Conservation (phyloP, 2,113 vertebrate species). For the Prunella himalayana region DNA sequence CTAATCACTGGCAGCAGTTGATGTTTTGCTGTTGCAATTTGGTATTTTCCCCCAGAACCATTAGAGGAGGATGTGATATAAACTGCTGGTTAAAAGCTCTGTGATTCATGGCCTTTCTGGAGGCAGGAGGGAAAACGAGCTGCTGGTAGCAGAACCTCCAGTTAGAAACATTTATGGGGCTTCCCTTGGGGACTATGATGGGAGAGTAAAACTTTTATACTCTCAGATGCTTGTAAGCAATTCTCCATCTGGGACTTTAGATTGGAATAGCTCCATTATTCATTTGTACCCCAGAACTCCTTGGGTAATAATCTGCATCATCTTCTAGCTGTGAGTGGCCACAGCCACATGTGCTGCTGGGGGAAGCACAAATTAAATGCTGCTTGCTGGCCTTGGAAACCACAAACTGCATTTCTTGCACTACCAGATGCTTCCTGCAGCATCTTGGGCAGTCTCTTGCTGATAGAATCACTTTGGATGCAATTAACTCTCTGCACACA, state of each 20-base stretch:
- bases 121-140: not conserved
- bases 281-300: not conserved
- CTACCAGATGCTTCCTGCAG: not conserved
- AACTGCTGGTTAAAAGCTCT: not conserved
- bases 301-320: not conserved
- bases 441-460: not conserved
- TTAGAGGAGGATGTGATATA: not conserved
- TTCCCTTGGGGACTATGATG: slow-evolving; percentile 1
- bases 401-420: not conserved
- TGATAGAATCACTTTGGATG: not conserved
- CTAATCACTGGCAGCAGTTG: not conserved
- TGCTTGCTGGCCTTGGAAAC: not conserved
- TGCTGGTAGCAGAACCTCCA: not conserved
- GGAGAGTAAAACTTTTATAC: slow-evolving; percentile 19
- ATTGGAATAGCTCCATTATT: not conserved
- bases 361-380: not conserved
- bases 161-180: slow-evolving; percentile 8
- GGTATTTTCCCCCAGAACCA: slow-evolving; percentile 15
- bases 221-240: not conserved
- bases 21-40: not conserved
- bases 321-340: not conserved
- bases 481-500: not conserved
- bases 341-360: not conserved
- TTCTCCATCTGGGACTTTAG: slow-evolving; percentile 26
- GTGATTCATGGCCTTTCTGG: not conserved